A percentile compares a stretch with the other conserved stretches of the same genome.
Conservation (phyloP, 2,888 invertebrate genomes). For the Subacronicta megacephala region DNA sequence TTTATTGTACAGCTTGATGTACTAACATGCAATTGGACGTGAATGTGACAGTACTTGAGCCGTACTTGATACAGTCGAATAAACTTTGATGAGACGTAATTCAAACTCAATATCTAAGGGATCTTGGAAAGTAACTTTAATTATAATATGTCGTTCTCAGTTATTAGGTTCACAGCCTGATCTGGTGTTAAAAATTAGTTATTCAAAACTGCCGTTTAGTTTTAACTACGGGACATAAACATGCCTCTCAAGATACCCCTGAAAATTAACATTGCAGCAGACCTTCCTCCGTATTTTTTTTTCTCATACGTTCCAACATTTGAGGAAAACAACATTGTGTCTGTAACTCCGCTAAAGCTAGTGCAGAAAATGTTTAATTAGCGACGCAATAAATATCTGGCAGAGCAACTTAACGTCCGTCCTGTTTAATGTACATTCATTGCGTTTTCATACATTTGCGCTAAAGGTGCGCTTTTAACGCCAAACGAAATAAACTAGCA, state of each 20-base stretch:
- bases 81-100: too few relatives aligned
- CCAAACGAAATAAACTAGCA: slow-evolving; percentile 48
- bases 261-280: too few relatives aligned
- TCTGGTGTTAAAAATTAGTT: too few relatives aligned
- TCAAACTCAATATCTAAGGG: too few relatives aligned
- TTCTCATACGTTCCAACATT: neutral
- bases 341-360: slow-evolving; percentile 7
- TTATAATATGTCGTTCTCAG: too few relatives aligned
- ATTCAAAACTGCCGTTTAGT: too few relatives aligned
- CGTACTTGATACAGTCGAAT: too few relatives aligned
- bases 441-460: slow-evolving; percentile 38
- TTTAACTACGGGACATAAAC: too few relatives aligned
- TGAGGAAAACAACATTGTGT: neutral
- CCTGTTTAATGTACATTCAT: slow-evolving; percentile 58
- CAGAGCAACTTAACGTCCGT: slow-evolving; percentile 24
- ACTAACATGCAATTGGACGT: neutral
- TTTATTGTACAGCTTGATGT: neutral
- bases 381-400: slow-evolving; percentile 47
- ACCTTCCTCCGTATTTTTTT: too few relatives aligned
- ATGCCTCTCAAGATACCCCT: too few relatives aligned
- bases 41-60: neutral
- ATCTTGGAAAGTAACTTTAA: too few relatives aligned
- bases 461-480: slow-evolving; percentile 45
- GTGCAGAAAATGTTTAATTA: slow-evolving; percentile 53
- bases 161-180: too few relatives aligned